Evolutionary conservation across 2,797 vertebrate genomes (phyloP).

Genomic region (Craterocephalus amniculus): DNA sequence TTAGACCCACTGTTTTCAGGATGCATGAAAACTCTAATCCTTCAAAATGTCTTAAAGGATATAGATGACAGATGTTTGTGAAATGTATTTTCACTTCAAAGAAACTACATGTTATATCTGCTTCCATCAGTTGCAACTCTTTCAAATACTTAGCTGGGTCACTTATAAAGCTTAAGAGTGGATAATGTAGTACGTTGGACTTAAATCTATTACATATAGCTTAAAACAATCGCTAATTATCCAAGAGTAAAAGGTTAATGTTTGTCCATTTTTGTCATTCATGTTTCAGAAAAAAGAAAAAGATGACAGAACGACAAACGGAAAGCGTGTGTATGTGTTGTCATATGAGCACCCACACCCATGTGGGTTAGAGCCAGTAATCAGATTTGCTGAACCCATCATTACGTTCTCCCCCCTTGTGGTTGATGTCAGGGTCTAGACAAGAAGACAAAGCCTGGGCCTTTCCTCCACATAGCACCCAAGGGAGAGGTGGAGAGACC

Average conservation of each 20-base stretch:
- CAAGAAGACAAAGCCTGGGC: conserved; percentile 69
- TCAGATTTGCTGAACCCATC: conserved; percentile 75
- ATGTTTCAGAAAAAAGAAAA: conserved; percentile 52
- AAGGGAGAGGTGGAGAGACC: conserved; percentile 70
- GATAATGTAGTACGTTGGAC: conserved; percentile 52
- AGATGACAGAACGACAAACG: conserved; percentile 22
- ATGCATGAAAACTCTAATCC: not conserved
- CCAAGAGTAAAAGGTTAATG: conserved; percentile 46
- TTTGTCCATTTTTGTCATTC: conserved; percentile 60
- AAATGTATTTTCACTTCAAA: conserved; percentile 13
- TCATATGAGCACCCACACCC: conserved; percentile 20
- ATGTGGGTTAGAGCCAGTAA: conserved; percentile 55
- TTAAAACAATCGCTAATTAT: conserved; percentile 73
- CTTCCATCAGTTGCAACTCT: not conserved
- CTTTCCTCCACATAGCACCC: conserved; percentile 71
- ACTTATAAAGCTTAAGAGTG: conserved; percentile 24
- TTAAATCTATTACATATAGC: conserved; percentile 59
- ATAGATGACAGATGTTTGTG: conserved; percentile 10
- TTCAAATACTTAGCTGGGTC: conserved; percentile 21
- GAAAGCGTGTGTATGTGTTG: conserved; percentile 7
- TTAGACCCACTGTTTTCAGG: not conserved
- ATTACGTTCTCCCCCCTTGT: conserved; percentile 77
- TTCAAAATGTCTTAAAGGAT: not conserved
- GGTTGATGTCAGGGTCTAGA: conserved; percentile 74
- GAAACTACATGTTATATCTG: not conserved